Percentiles rank a stretch among this genome's conserved stretches.
These are phyloP conservation scores for Calyptomena viridis DNA, from an alignment of 2,113 vertebrate species.

Conservation along the genomic window DNA sequence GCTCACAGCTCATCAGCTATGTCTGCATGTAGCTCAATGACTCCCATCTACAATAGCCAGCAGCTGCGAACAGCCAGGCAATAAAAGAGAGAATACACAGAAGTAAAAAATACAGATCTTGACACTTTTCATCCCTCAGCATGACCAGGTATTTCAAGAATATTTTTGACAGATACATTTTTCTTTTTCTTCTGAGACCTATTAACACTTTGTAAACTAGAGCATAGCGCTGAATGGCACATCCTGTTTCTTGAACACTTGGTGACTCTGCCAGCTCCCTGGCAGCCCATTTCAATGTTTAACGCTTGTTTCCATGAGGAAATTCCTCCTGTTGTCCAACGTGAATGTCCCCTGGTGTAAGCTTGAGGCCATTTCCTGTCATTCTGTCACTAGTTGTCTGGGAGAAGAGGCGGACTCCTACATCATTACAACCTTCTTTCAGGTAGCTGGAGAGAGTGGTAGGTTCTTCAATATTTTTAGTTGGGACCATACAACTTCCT, in stretches of 20 bases:
- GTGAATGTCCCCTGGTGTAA: not conserved
- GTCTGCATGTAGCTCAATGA: not conserved
- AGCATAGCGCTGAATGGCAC: not conserved
- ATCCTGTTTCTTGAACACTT: too few species aligned
- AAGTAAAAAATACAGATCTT: not conserved
- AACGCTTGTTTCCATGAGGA: not conserved
- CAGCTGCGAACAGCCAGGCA: not conserved
- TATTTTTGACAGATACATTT: not conserved
- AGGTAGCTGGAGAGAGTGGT: not conserved
- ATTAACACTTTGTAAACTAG: not conserved
- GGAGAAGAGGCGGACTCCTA: not conserved
- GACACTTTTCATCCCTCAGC: not conserved
- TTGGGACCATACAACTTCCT: not conserved
- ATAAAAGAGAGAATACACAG: not conserved
- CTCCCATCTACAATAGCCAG: not conserved
- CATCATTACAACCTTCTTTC: not conserved
- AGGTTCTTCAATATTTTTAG: not conserved
- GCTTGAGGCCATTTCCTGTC: not conserved
- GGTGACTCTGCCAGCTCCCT: too few species aligned
- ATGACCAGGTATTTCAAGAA: not conserved
- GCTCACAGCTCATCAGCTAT: not conserved
- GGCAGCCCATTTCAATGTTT: not conserved
- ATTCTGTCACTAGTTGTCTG: not conserved
- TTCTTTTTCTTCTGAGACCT: not conserved
- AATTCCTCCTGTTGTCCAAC: not conserved